Base-by-base conservation (phyloP, 2,797 vertebrate genomes). In the Rhinogobio ventralis region DNA sequence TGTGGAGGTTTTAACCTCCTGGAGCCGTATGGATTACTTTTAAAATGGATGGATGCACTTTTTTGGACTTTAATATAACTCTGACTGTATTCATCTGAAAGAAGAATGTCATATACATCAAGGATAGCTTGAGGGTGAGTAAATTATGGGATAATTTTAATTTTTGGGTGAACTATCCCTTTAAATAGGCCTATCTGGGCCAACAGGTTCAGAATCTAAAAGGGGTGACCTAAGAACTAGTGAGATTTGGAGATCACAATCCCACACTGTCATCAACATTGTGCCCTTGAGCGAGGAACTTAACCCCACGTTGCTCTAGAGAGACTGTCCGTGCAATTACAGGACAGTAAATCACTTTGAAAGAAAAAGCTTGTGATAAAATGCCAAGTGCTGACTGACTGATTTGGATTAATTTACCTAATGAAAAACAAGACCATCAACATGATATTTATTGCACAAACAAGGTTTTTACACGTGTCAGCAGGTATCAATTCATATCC, bases 381-480 rank as follows among this genome's bases (percentile, higher is more conserved):
- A 68, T 62, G 71, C 66, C 64, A 84, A 81, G 66, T 81, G 78
- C 86, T 69, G 82, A 87, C 67, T 87, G 57, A 84, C 78, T 81
- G 72, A 87, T 87, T 84, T 74, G 57, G 64, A 87, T 84, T 76
- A 81, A 84, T 87, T 81, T 87, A 84, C 33, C 64, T 76, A 87
- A 87, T 84, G 86, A 81, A 84, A 87, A 75, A 75, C 79, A 84
- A 80, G 62, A 60, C 49, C 77, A 71, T 62, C 66, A 84, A 62
- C 42, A 15, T 14, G 39, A 51, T 69, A 74, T 79, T 78, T 72
- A 76, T 81, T 69, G 19, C 62, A 46, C 36, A 45, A 76, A 80
- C 42, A 42, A 79, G 67, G 42, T 64, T 81, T 81, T 51, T n/a
- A 66, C 64, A 51, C 30, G 55, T 81, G 69, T 83, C 75, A 84